Evolutionary conservation across 2,797 vertebrate species (phyloP).

Genomic region (Psittacula derbiana): DNA sequence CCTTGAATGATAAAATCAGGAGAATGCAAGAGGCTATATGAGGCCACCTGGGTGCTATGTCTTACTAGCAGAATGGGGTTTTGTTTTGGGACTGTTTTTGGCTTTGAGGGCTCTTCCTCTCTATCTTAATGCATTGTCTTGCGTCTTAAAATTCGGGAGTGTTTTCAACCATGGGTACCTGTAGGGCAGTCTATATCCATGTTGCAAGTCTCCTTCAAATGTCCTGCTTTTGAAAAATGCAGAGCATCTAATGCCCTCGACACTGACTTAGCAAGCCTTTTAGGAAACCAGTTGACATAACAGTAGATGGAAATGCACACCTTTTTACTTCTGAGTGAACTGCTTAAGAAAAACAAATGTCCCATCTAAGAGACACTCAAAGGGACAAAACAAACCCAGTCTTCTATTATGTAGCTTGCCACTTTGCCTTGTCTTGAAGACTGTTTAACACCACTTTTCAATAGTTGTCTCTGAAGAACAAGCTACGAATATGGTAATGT

Average conservation of each 20-base stretch:
- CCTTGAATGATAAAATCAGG: slow-evolving; percentile 2
- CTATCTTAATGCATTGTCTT: neutral
- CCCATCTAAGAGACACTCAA: neutral
- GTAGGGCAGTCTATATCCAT: neutral
- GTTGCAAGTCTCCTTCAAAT: neutral
- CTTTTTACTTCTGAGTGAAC: neutral
- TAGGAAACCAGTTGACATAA: neutral
- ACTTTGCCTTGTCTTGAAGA: neutral
- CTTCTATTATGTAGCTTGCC: accelerated
- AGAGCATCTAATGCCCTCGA: neutral
- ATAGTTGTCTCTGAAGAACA: neutral
- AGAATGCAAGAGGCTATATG: neutral
- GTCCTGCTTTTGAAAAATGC: neutral
- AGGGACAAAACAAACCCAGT: neutral
- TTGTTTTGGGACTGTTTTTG: neutral
- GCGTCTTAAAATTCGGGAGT: neutral
- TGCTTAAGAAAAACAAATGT: neutral
- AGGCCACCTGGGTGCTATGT: neutral
- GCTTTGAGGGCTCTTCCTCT: neutral
- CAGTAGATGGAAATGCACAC: neutral
- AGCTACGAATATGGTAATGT: neutral
- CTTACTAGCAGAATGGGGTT: neutral
- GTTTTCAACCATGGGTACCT: neutral
- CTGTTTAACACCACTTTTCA: neutral
- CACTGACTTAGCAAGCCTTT: neutral